A percentile compares a stretch with the other conserved stretches of the same genome.
Conservation (phyloP, 2,797 vertebrate genomes). For the Pangasius sanitwongsei region DNA sequence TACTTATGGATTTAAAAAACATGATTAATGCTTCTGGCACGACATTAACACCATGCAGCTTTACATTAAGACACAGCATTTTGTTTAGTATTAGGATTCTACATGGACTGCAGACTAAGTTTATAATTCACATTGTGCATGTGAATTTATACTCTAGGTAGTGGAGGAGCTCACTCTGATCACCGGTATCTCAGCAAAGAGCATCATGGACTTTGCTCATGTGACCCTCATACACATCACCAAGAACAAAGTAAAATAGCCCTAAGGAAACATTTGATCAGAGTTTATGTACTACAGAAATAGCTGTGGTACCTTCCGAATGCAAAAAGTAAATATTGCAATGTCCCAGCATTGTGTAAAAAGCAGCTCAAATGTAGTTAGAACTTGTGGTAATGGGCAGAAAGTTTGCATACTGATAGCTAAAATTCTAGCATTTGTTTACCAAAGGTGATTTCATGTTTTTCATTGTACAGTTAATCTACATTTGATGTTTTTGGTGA, state of each 20-base stretch:
- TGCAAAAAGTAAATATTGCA: neutral
- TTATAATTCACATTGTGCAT: neutral
- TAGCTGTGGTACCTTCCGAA: neutral
- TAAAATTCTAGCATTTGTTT: neutral
- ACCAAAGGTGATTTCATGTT: neutral
- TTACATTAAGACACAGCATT: neutral
- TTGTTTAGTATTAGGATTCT: neutral
- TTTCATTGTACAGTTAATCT: neutral
- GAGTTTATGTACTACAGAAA: neutral
- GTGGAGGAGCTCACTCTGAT: constrained; percentile 83
- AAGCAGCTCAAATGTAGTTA: neutral
- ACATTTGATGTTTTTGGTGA: neutral
- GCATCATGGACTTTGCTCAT: constrained; percentile 81
- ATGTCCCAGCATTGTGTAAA: neutral
- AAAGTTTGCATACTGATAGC: neutral
- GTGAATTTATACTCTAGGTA: constrained; percentile 72
- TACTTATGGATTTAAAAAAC: neutral
- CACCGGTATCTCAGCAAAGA: constrained; percentile 84
- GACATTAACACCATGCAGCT: neutral
- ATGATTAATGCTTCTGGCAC: neutral
- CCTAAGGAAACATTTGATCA: neutral
- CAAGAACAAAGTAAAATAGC: constrained; percentile 39
- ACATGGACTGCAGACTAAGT: neutral
- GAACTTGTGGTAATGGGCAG: neutral
- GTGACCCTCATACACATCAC: constrained; percentile 77